A percentile compares a stretch with the other conserved stretches of the same genome.
phyloP scores from a whole-genome alignment of 2,113 vertebrate genomes.

The Etia nguti region DNA sequence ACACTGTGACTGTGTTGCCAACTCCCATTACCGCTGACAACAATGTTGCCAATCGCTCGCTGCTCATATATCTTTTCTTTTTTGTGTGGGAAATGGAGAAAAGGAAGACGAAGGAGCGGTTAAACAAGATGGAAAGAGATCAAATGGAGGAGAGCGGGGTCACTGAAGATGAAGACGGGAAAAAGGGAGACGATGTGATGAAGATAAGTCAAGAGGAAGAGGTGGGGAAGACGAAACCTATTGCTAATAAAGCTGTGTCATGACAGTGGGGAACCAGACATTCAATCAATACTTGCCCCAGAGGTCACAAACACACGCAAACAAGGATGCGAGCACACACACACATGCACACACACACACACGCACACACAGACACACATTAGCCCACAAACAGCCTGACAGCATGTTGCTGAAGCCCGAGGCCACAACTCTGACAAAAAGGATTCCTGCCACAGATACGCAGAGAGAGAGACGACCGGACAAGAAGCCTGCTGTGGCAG shows the following conservation, averaged over 20 bases:
- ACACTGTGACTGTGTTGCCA: not conserved
- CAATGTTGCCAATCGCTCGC: not conserved
- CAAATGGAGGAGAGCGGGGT: not conserved
- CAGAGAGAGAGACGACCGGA: not conserved
- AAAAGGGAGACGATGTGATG: not conserved
- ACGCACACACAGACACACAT: not conserved
- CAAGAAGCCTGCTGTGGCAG: conserved; percentile 26
- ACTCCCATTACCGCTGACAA: not conserved
- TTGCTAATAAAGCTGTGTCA: conserved; percentile 51
- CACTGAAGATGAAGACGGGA: not conserved
- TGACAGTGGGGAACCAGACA: conserved; percentile 53
- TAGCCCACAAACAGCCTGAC: not conserved
- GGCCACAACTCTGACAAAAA: conserved; percentile 44
- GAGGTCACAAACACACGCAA: conserved; percentile 14
- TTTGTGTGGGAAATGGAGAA: not conserved
- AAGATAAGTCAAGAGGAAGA: conserved; percentile 10
- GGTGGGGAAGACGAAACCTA: conserved; percentile 20
- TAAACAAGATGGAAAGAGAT: not conserved
- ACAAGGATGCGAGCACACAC: not conserved
- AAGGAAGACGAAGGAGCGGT: not conserved
- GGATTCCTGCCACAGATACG: conserved; percentile 42
- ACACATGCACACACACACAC: not conserved
- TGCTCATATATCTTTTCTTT: not conserved
- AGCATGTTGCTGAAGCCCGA: conserved; percentile 7
- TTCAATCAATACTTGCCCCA: conserved; percentile 49